A percentile compares a stretch with the other conserved stretches of the same genome.
Evolutionary conservation across 2,797 vertebrate genomes (phyloP).

Genomic region (Pipistrellus pygmaeus): DNA sequence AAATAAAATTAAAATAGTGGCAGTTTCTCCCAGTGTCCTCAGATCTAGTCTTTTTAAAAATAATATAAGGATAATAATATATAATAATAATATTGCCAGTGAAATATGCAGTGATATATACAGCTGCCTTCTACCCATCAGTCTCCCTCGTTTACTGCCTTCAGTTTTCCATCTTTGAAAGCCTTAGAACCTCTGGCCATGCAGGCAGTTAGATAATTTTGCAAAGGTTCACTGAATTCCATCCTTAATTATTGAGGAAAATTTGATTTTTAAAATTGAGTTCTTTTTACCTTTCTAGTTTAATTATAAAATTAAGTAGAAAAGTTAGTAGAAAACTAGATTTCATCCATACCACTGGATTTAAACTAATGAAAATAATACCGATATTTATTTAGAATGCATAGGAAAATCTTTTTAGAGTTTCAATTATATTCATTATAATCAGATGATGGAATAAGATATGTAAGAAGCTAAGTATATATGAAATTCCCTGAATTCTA

Average conservation of each 20-base stretch:
- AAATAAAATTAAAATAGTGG: constrained; percentile 38
- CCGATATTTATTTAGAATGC: constrained; percentile 62
- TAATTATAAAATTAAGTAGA: constrained; percentile 67
- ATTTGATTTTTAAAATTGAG: constrained; percentile 52
- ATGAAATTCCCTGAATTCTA: constrained; percentile 68
- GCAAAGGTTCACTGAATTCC: constrained; percentile 62
- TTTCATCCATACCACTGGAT: constrained; percentile 54
- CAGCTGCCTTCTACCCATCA: not conserved
- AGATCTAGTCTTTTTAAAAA: constrained; percentile 38
- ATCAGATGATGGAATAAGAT: constrained; percentile 68
- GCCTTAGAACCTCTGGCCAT: constrained; percentile 80
- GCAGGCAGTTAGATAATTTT: constrained; percentile 75
- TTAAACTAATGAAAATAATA: constrained; percentile 61
- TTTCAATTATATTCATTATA: constrained; percentile 47
- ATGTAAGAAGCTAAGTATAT: constrained; percentile 60
- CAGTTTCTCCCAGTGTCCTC: constrained; percentile 48
- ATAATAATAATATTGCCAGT: not conserved
- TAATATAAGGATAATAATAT: constrained; percentile 32
- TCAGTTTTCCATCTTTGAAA: constrained; percentile 77
- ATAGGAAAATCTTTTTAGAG: constrained; percentile 39
- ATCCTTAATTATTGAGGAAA: constrained; percentile 66
- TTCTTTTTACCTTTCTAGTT: constrained; percentile 63
- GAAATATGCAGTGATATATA: not conserved
- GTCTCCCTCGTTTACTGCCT: constrained; percentile 80
- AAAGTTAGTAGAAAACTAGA: constrained; percentile 60